Evolutionary conservation across 2,888 invertebrate species (phyloP).

Genomic region (Isotomurus palustris): DNA sequence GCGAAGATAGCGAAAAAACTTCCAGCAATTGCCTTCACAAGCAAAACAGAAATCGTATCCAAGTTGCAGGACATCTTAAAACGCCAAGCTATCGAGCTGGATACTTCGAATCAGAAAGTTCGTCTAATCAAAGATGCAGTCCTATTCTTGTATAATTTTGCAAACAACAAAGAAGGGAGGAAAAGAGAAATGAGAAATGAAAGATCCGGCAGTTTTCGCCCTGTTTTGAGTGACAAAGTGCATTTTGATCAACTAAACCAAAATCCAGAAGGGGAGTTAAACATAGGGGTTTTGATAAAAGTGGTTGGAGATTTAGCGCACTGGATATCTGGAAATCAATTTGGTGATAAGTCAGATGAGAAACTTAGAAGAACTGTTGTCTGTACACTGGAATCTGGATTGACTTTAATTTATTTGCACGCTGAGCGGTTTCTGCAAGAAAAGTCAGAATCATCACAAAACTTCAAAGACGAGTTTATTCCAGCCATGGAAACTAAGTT

Average conservation of each 20-base stretch:
- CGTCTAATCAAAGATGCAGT: conserved; percentile 29
- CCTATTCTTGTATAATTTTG: conserved; percentile 32
- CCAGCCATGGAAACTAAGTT: conserved; percentile 12
- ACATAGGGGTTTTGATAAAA: conserved; percentile 37
- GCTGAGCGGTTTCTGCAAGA: conserved; percentile 26
- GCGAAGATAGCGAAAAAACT: conserved; percentile 25
- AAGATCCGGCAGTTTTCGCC: conserved; percentile 3
- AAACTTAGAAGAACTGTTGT: conserved; percentile 16
- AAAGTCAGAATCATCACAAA: background rate
- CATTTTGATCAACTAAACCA: conserved; percentile 16
- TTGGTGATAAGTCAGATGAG: background rate
- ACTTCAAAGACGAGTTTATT: conserved; percentile 11
- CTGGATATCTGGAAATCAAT: conserved; percentile 17
- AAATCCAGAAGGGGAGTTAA: conserved; percentile 32
- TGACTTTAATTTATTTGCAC: conserved; percentile 35
- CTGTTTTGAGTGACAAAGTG: conserved; percentile 25
- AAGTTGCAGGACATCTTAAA: conserved; percentile 29
- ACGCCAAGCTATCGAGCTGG: conserved; percentile 19
- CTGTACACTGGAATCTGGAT: conserved; percentile 37
- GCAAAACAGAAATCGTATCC: background rate
- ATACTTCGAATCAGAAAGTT: conserved; percentile 13
- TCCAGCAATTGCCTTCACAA: conserved; percentile 19
- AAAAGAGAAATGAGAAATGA: conserved; percentile 9
- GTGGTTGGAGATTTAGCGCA: conserved; percentile 29
- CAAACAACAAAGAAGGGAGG: conserved; percentile 20